Evolutionary conservation across 2,888 invertebrate species (phyloP), one percentile per base, ranked within the genome.

Genomic region (Sesia bembeciformis): DNA sequence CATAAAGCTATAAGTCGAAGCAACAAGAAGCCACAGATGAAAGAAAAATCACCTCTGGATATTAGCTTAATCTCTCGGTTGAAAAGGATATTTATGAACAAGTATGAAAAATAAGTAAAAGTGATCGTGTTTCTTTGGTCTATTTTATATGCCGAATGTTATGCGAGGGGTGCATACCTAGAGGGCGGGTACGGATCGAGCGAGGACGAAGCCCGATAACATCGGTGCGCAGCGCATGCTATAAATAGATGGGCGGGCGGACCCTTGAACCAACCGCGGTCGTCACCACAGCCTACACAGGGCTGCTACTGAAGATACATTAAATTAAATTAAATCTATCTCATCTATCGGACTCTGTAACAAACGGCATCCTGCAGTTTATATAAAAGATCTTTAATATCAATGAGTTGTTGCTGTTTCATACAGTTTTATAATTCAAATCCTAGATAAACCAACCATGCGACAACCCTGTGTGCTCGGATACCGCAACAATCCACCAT

Each of bases 261-360:
- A 88, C 85, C 84, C 88, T 87, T 86, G 86, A 87, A 86, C 87
- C 83, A 84, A 76, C 81, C 79, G 74, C 78, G 78, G 74, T 73
- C 83, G 74, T 74, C 81, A 76, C 74, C 71, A 67, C 68, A 67
- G 69, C 68, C 74, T 72, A 74, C 71, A 66, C 74, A 81, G 78
- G 79, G 78, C 70, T 78, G 70, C 62, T 58, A 54, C 50, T 50
- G 46, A 8, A 46, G 23, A 23, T 23, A 23, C 23, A 23, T 23
- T 23, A 2, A 23, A 23, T 23, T 23, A 23, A 23, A 23, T 23
- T 23, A 23, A 23, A 23, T 23, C 23, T 23, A 23, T 23, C 23
- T 23, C 2, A 23, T 23, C 1, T 23, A 23, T 23, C 23, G 23
- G 1, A 23, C 23, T 23, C 2, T 23, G 2, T 23, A 23, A 23